Conservation (phyloP, 1,140 invertebrate genomes). For the Dreissena polymorpha region DNA sequence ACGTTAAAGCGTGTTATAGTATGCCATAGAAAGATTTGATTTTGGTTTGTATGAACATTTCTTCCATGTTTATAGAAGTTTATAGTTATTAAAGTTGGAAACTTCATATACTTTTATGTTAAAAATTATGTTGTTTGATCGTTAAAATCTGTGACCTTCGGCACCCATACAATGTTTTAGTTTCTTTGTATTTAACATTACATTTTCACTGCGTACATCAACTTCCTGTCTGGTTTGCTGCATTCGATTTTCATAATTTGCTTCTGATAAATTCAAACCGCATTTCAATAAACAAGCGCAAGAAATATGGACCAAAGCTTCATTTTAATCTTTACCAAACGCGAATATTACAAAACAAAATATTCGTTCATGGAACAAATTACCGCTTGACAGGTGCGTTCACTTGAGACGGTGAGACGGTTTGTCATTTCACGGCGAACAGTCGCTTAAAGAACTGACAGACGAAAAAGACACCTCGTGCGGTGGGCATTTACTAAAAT, state of each 20-base stretch:
- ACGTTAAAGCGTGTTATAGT: no score
- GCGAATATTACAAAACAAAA: conserved; percentile 32
- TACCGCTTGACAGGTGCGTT: conserved; percentile 41
- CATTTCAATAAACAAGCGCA: background rate
- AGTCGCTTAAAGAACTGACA: background rate
- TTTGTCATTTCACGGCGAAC: conserved; percentile 47
- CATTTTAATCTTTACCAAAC: conserved; percentile 15
- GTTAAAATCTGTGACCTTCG: background rate
- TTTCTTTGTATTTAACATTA: background rate
- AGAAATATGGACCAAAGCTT: conserved; percentile 4
- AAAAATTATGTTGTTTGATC: background rate
- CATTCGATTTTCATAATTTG: background rate
- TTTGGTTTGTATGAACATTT: no score
- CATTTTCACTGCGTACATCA: background rate
- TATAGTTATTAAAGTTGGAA: background rate
- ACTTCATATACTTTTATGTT: background rate
- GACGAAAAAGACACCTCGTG: conserved; percentile 9
- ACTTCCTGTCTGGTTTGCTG: background rate
- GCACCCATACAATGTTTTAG: background rate
- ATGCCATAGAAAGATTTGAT: no score
- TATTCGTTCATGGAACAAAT: conserved; percentile 26
- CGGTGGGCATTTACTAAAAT: no score
- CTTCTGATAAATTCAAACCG: no score
- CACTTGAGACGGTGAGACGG: conserved; percentile 16
- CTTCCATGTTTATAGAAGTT: no score